Base-by-base conservation (phyloP, 2,113 vertebrate genomes). In the Spilogale gracilis region DNA sequence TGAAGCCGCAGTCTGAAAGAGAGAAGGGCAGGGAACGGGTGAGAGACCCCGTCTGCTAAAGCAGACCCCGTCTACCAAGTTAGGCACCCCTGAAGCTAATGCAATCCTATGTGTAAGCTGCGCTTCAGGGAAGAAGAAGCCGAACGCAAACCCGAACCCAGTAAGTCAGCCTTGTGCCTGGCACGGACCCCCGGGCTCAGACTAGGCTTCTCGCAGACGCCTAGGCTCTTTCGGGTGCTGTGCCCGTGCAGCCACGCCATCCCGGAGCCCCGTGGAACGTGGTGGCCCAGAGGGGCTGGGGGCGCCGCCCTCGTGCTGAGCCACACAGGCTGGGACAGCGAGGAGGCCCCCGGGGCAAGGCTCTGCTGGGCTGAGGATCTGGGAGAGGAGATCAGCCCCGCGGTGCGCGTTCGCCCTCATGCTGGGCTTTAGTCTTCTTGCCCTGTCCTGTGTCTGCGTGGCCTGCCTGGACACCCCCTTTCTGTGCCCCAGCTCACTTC, bases 291-390 rank as follows among this genome's bases (percentile, higher is more conserved):
- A 71, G 25, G 52, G 52, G 23, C n/a, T 11, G 65, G 85, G 65
- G 50, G 23, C 85, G 10, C 65, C 52, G 1, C 8, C 9, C 32
- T 6, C 2, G 17, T 8, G 32, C 65, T 58, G 21, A 30, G 11
- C 82, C 27, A 0, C 18, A 3, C 8, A 60, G 52, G 32, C 2
- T 0, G 1, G 6, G 11, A 45, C 6, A 9, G 16, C 6, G 2
- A 45, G 30, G 63, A 4, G 25, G 2, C 1, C 12, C 38, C 4
- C 0, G 45, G 7, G 5, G 43, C 14, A 1, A 18, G 60, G 58
- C 8, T 30, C 16, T 52, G 23, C 3, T 9, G 45, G 38, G 60
- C 67, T n/a, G 14, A 85, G 48, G 3, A 12, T 4, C 67, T 10
- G 5, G 7, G 50, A 58, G 27, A 58, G 20, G n/a, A 23, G 38